phyloP scores from a whole-genome alignment of 2,113 vertebrate species.

The Ifrita kowaldi region DNA sequence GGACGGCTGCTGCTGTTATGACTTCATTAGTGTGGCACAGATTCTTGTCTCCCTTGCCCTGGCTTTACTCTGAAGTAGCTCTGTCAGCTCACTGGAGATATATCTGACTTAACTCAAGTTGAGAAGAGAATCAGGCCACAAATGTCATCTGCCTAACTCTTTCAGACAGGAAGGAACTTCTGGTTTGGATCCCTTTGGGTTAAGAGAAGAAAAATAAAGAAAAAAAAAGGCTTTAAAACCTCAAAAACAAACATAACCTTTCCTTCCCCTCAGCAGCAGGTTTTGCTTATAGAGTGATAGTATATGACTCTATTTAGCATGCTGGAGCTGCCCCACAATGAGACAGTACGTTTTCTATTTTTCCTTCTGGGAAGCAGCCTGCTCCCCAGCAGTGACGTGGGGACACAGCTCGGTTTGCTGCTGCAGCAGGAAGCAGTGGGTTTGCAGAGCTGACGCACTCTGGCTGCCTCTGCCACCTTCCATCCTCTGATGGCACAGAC shows the following conservation, averaged over 20 bases:
- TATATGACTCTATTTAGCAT: neutral
- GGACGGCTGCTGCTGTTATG: neutral
- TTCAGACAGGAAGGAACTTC: conserved; percentile 45
- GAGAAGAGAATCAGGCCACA: neutral
- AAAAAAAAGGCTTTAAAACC: neutral
- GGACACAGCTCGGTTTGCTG: neutral
- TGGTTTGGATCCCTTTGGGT: conserved; percentile 34
- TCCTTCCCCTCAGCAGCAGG: conserved; percentile 45
- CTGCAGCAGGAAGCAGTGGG: neutral
- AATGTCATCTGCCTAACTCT: neutral
- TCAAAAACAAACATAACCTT: conserved; percentile 40
- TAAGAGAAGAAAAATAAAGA: neutral
- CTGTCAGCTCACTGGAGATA: neutral
- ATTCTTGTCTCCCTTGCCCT: neutral
- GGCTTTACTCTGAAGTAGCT: neutral
- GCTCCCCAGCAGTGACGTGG: neutral
- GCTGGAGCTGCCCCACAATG: conserved; percentile 29
- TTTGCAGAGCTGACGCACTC: conserved; percentile 14
- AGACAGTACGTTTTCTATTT: neutral
- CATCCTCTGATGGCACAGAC: neutral
- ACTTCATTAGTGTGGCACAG: neutral
- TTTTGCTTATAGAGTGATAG: conserved; percentile 49
- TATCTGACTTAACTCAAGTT: neutral
- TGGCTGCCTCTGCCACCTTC: neutral
- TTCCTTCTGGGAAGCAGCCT: neutral